Evolutionary conservation across 2,888 invertebrate genomes (phyloP).

Genomic region (Nasonovia ribisnigri): DNA sequence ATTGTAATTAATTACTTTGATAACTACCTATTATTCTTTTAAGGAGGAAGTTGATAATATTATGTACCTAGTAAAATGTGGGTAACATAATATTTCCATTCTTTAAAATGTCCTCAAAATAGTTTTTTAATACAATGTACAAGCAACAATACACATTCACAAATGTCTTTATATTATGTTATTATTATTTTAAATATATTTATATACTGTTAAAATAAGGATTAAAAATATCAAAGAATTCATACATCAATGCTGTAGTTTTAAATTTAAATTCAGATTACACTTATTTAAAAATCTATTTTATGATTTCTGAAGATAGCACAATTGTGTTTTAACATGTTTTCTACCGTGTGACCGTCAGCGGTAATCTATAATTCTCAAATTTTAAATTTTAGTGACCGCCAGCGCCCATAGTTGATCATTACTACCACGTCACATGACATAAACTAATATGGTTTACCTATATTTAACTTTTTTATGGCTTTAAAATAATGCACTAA

Average conservation of each 20-base stretch:
- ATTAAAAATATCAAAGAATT: not conserved
- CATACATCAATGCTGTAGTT: not conserved
- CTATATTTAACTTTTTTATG: no score
- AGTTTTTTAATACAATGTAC: not conserved
- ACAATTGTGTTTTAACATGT: no score
- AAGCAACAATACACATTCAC: not conserved
- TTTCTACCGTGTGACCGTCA: no score
- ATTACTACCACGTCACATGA: no score
- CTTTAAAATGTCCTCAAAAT: not conserved
- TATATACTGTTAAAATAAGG: not conserved
- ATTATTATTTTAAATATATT: not conserved
- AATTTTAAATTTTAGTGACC: not conserved
- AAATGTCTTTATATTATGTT: not conserved
- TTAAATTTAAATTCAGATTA: not conserved
- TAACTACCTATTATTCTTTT: not conserved
- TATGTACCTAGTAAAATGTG: no score
- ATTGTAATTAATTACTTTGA: not conserved
- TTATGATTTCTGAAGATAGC: not conserved
- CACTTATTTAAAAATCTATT: not conserved
- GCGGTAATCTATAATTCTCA: not conserved
- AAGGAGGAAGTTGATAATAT: not conserved
- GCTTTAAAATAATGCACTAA: not conserved
- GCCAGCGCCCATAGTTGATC: no score
- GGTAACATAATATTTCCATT: not conserved
- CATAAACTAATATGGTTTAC: no score